Conservation (phyloP, 23 tunicate genomes). For the Trididemnum miniatum region DNA sequence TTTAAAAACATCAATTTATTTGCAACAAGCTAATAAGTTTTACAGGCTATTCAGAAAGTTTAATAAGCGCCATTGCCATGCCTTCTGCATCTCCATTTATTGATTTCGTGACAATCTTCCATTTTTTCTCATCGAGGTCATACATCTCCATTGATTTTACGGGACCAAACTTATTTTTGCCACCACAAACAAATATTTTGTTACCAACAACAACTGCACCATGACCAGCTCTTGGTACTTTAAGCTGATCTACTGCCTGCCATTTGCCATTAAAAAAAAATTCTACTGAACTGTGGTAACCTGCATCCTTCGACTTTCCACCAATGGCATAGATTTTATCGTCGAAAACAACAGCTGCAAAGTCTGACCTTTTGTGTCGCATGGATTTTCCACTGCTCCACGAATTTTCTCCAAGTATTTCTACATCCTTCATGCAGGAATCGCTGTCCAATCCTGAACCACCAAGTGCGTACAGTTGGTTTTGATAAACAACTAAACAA, state of each 20-base stretch:
- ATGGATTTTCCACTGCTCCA: background rate
- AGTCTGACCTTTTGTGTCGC: background rate
- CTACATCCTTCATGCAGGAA: background rate
- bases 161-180: background rate
- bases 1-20: too few relatives aligned
- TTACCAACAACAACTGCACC: background rate
- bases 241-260: background rate
- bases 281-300: background rate
- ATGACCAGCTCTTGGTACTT: background rate
- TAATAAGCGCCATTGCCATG: too few relatives aligned
- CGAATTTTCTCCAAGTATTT: background rate
- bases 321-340: background rate
- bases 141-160: background rate
- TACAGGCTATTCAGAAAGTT: too few relatives aligned
- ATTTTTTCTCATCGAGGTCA: background rate
- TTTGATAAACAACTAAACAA: background rate
- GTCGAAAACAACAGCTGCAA: conserved; percentile 7
- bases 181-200: background rate
- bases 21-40: too few relatives aligned
- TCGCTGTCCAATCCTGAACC: background rate
- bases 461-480: conserved; percentile 7
- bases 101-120: too few relatives aligned
- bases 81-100: too few relatives aligned
- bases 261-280: background rate
- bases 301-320: background rate